Evolutionary conservation across 2,113 vertebrate species (phyloP).

Genomic region (Lethenteron camtschaticum): DNA sequence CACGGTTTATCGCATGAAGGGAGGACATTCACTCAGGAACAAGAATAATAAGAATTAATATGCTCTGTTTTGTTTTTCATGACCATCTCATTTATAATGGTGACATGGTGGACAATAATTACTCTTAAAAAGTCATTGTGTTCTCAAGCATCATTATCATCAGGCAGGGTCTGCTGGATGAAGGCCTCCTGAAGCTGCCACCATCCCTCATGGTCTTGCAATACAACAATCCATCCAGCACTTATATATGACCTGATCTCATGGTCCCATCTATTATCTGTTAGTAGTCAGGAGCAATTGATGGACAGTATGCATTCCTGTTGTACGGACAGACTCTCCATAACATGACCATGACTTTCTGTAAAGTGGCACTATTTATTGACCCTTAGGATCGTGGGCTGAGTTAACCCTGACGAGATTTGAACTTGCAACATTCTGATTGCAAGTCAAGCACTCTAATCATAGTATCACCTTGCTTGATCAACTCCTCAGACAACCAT

Average conservation of each 20-base stretch:
- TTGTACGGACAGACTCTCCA: neutral
- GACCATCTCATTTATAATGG: neutral
- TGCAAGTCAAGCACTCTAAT: neutral
- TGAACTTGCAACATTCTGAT: no score
- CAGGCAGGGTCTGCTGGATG: neutral
- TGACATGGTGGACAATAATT: neutral
- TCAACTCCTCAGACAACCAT: neutral
- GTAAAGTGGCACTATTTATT: neutral
- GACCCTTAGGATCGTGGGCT: neutral
- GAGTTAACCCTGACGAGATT: neutral
- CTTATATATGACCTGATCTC: neutral
- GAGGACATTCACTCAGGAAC: neutral
- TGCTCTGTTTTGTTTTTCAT: neutral
- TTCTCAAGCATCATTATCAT: neutral
- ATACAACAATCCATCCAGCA: neutral
- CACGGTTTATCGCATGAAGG: neutral
- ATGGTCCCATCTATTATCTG: neutral
- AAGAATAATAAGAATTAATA: neutral
- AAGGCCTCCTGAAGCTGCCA: neutral
- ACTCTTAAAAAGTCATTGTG: neutral
- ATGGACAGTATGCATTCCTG: neutral
- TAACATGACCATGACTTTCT: neutral
- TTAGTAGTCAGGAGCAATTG: neutral
- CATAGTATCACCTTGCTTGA: neutral
- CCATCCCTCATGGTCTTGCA: neutral